phyloP scores from a whole-genome alignment of 2,888 invertebrate species.

The Plagiodera versicolora region DNA sequence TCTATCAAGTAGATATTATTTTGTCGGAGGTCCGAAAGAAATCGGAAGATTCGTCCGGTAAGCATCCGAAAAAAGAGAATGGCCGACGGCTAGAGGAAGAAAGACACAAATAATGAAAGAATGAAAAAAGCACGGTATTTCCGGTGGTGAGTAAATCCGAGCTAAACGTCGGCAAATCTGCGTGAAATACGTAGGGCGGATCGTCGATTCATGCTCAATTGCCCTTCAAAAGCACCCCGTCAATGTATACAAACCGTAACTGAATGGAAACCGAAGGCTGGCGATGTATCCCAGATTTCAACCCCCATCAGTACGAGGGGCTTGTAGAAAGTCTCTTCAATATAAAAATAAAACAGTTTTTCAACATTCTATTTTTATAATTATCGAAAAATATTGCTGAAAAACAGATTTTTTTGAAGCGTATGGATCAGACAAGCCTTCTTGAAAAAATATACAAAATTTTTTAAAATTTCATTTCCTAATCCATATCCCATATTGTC shows the following conservation, averaged over 20 bases:
- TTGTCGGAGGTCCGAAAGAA: constrained; percentile 4
- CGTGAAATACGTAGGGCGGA: constrained; percentile 54
- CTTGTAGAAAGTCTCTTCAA: background rate
- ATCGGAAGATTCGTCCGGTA: constrained; percentile 13
- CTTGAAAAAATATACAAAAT: no score
- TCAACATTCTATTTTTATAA: no score
- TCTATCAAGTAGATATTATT: background rate
- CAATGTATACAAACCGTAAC: constrained; percentile 15
- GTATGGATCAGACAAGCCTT: no score
- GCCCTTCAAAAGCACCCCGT: constrained; percentile 45
- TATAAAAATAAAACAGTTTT: no score
- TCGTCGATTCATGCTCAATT: constrained; percentile 51
- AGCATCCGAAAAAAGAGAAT: constrained; percentile 6
- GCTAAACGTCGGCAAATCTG: constrained; percentile 53
- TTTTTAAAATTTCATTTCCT: no score
- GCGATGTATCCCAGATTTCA: constrained; percentile 21
- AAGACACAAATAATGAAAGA: background rate
- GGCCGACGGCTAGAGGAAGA: constrained; percentile 8
- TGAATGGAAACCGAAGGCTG: constrained; percentile 6
- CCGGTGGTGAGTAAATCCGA: constrained; percentile 44
- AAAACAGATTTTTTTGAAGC: no score
- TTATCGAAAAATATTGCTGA: no score
- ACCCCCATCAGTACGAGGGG: constrained; percentile 4
- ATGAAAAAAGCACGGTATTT: constrained; percentile 39
- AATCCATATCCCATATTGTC: no score